Evolutionary conservation across 2,888 invertebrate species (phyloP).

Genomic region (Autographa gamma): DNA sequence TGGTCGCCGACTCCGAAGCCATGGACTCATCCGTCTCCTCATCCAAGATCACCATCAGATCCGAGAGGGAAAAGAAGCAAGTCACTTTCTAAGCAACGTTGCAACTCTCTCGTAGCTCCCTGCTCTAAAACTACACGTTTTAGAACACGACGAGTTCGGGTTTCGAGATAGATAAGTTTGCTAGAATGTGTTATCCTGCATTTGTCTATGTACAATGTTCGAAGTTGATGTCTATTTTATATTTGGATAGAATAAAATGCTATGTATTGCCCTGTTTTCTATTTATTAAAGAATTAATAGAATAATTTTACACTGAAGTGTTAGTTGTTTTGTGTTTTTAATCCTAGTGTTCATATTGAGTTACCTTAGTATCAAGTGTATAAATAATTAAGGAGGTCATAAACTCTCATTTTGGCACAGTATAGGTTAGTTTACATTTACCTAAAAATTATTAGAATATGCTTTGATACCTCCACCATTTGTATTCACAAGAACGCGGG

Average conservation of each 20-base stretch:
- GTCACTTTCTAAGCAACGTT: conserved; percentile 80
- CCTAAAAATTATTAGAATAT: no score
- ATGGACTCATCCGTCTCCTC: conserved; percentile 74
- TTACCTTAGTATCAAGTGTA: no score
- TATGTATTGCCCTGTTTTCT: conserved; percentile 79
- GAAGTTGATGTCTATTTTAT: conserved; percentile 81
- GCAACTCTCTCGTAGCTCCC: conserved; percentile 58
- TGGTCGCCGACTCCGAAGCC: conserved; percentile 90
- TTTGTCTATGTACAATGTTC: conserved; percentile 77
- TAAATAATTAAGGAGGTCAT: no score
- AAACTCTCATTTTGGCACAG: no score
- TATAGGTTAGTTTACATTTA: no score
- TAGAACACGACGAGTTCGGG: conserved; percentile 62
- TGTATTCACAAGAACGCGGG: no score
- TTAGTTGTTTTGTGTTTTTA: conserved; percentile 31
- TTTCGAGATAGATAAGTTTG: conserved; percentile 76
- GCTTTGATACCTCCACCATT: no score
- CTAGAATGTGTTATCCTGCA: conserved; percentile 79
- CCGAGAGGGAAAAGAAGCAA: conserved; percentile 86
- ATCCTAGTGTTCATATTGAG: neutral
- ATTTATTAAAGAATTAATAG: conserved; percentile 69
- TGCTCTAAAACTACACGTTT: conserved; percentile 64
- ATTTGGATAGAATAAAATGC: conserved; percentile 81
- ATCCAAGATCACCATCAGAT: conserved; percentile 79
- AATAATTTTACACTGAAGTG: conserved; percentile 50